Evolutionary conservation across 2,888 invertebrate genomes (phyloP), one percentile per base, ranked within the genome.

Genomic region (Chironomus tentans): DNA sequence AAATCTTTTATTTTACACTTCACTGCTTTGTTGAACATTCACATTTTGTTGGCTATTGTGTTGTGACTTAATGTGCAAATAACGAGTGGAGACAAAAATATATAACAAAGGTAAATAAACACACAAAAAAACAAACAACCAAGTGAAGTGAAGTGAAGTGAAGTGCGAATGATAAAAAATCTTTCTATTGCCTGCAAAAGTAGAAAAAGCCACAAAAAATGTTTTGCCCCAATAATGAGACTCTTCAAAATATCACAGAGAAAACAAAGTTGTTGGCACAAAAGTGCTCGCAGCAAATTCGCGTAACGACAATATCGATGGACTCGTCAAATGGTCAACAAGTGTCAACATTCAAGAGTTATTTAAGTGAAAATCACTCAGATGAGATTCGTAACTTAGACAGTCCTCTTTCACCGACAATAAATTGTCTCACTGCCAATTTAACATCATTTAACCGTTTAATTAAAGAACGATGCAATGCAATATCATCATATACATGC

Each of bases 141-240:
- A 56, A 56, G 56, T 56, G 56, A 56, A 18, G 56, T 56, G 56
- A 56, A 18, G 56, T 56, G 38, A 38, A 38, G 38, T 38, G 38
- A 38, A 38, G 38, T 38, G 38, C 38, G 38, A 38, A 2, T 38
- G 38, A 38, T 38, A 38, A 38, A 38, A 15, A 56, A 56, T 15
- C 56, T 15, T n/a, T 56, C 18, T 56, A 56, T 10, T 38, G 38
- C 38, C 10, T 38, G 38, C 15, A 56, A 18, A 56, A 15, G 56
- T 15, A 56, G 24, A 65, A 65, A 65, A 7, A 65, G 22, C 18
- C 21, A 65, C 18, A 24, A 21, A 65, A 80, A 79, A 82, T 83
- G 80, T 81, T 82, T 78, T 82, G 82, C 79, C 81, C 82, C 79
- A 78, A 81, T 77, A 82, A 82, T 78, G 82, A 83, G 69, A 80